Evolutionary conservation across 2,113 vertebrate species (phyloP).

Genomic region (Oryzias curvinotus): DNA sequence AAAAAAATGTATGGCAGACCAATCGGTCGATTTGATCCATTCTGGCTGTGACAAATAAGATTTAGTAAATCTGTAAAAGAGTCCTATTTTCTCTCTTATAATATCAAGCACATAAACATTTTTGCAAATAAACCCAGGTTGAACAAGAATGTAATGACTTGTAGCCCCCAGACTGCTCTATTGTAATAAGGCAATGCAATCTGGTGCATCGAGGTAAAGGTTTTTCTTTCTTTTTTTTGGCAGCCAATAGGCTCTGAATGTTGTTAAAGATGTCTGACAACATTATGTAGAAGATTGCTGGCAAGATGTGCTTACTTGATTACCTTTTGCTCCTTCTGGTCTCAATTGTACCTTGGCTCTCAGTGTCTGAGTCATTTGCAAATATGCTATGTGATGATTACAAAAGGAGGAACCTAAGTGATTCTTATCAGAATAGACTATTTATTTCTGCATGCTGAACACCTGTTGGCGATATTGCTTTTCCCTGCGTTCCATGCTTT

Average conservation of each 20-base stretch:
- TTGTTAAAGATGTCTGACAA: slow-evolving; percentile 7
- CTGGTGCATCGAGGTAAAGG: not conserved
- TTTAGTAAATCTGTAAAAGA: too few relatives aligned
- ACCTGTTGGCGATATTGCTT: too few relatives aligned
- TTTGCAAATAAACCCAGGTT: not conserved
- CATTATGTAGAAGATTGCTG: not conserved
- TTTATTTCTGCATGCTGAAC: not conserved
- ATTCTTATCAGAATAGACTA: not conserved
- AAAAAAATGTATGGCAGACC: too few relatives aligned
- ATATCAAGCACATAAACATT: not conserved
- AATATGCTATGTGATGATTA: not conserved
- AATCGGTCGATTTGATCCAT: too few relatives aligned
- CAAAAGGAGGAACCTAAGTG: not conserved
- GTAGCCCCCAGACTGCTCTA: not conserved
- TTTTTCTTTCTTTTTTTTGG: not conserved
- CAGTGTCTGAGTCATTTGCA: not conserved
- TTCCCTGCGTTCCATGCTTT: too few relatives aligned
- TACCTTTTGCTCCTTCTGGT: not conserved
- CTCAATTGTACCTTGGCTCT: not conserved
- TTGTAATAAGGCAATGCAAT: not conserved
- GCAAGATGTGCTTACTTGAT: not conserved
- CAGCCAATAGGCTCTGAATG: not conserved
- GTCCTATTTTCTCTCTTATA: not conserved
- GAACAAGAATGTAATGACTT: not conserved
- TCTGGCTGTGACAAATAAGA: too few relatives aligned